Evolutionary conservation across 2,113 vertebrate genomes (phyloP), one percentile per base, ranked within the genome.

Genomic region (Vanacampus margaritifer): DNA sequence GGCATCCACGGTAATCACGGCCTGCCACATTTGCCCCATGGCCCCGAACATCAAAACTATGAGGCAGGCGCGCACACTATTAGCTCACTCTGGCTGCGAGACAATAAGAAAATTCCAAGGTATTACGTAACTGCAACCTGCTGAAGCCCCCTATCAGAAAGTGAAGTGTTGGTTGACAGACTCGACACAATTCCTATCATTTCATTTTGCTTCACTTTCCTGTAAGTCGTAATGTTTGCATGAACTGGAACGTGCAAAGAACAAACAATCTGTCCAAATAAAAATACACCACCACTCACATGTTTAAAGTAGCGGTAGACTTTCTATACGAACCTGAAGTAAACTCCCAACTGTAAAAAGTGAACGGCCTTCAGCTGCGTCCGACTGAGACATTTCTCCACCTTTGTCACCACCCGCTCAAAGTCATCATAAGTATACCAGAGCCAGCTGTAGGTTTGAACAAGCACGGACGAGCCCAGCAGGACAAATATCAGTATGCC

Each of bases 361-460:
- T 92, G 91, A 0, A 90, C 41, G 0, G 74, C 9, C 5, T 9
- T 19, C 16, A 86, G 54, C 6, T 4, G 14, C 0, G 0, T 0
- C 0, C 0, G 0, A 21, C 21, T 76, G 36, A 81, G 35, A 9
- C 12, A 37, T 0, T 21, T 26, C 61, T 87, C 85, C 2, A 75
- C 69, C 1, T 0, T 4, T 0, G 76, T 83, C 0, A 53, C 0
- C 0, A 53, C 0, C 41, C 41, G 59, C 0, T 8, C 0, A 0
- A 67, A 72, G 2, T 39, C 0, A 0, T 86, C 78, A 0, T 85
- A 78, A 3, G 66, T 65, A 46, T 87, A 91, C 84, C 84, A 92
- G 1, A 89, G 58, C 85, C 84, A 90, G 80, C 90, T 92, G 85
- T 53, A 92, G 2, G 64, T 39, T 69, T 92, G 90, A 0, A 69